phyloP scores from a whole-genome alignment of 2,888 invertebrate species.

The Punctoribates punctum region DNA sequence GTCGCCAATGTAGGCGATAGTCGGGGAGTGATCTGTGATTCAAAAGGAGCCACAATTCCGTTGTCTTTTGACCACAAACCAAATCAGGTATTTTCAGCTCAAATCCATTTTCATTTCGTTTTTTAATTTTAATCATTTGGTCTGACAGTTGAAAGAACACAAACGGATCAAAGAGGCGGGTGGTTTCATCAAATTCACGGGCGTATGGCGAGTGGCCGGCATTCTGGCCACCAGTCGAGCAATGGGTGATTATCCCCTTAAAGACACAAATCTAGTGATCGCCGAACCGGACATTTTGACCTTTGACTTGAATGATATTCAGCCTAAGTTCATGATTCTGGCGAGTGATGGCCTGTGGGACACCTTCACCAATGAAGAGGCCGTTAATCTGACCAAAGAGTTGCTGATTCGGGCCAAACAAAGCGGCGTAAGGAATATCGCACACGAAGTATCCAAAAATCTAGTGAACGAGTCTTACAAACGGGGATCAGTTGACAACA shows the following conservation, averaged over 20 bases:
- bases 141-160: conserved; percentile 78
- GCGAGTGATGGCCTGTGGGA: conserved; percentile 97
- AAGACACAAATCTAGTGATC: conserved; percentile 86
- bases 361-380: conserved; percentile 90
- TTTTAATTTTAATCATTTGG: no score
- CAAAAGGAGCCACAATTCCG: conserved; percentile 80
- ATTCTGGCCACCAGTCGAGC: conserved; percentile 90
- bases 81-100: no score
- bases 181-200: conserved; percentile 89
- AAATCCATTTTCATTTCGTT: no score
- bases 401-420: conserved; percentile 53
- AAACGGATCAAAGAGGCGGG: conserved; percentile 91
- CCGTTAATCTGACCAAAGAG: conserved; percentile 81
- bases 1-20: conserved; percentile 97
- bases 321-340: conserved; percentile 73
- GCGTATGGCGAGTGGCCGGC: conserved; percentile 93
- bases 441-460: conserved; percentile 82
- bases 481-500: conserved; percentile 89
- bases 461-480: conserved; percentile 84
- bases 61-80: conserved; percentile 96
- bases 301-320: conserved; percentile 74
- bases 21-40: conserved; percentile 90
- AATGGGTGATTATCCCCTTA: conserved; percentile 89
- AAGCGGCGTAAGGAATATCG: neutral
- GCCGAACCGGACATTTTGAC: conserved; percentile 92